A percentile compares a stretch with the other conserved stretches of the same genome.
These are phyloP conservation scores for Porites evermanni DNA, from an alignment of 92 coral and sea anemone genomes.

Conservation along the genomic window DNA sequence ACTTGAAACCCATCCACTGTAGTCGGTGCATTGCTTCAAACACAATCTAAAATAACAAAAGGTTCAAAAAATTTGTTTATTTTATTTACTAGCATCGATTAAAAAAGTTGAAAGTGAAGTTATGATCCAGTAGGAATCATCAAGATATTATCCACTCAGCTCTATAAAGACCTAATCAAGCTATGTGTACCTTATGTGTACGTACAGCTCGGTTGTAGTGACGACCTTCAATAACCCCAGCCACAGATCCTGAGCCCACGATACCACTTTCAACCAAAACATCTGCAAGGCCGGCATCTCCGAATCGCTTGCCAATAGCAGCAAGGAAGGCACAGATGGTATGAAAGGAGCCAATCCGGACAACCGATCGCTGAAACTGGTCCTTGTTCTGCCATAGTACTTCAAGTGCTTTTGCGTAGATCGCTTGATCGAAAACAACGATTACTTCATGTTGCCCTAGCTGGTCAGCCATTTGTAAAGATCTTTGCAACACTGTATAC, in stretches of 20 bases:
- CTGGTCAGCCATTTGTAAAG: slow-evolving; percentile 63
- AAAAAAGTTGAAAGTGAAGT: not conserved
- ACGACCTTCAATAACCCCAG: slow-evolving; percentile 62
- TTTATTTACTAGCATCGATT: too few species aligned
- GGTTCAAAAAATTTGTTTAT: not conserved
- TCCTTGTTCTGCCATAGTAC: slow-evolving; percentile 59
- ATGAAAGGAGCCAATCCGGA: slow-evolving; percentile 61
- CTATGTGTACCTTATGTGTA: slow-evolving; percentile 34
- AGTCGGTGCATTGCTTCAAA: slow-evolving; percentile 61
- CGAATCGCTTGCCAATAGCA: slow-evolving; percentile 63
- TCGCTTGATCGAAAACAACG: slow-evolving; percentile 68
- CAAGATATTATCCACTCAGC: slow-evolving; percentile 3
- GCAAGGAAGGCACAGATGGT: slow-evolving; percentile 55
- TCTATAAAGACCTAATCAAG: slow-evolving; percentile 20
- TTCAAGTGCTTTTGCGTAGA: slow-evolving; percentile 62
- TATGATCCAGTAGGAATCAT: slow-evolving; percentile 19
- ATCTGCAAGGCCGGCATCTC: slow-evolving; percentile 68
- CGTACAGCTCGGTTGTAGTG: slow-evolving; percentile 64
- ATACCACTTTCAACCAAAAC: slow-evolving; percentile 60
- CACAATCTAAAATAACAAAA: slow-evolving; percentile 47
- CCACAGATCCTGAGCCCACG: slow-evolving; percentile 61
- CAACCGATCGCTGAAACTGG: slow-evolving; percentile 47
- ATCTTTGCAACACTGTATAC: slow-evolving; percentile 63
- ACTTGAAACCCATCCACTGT: slow-evolving; percentile 57
- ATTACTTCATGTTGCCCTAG: slow-evolving; percentile 60